Base-by-base conservation (phyloP, 2,888 invertebrate species). In the Drosophila atripex region DNA sequence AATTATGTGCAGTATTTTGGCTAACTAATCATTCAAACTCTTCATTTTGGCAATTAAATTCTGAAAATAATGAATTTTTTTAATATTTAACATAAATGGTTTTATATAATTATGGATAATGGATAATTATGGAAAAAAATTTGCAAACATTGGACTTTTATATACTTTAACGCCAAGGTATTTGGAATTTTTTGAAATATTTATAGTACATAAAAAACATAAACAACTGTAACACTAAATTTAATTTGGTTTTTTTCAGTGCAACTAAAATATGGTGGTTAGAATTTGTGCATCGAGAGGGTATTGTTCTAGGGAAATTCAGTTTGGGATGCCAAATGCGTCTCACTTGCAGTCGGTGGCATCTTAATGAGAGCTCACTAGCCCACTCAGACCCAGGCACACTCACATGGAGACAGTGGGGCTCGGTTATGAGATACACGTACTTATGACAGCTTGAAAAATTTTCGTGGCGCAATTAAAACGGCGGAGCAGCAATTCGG, bases 271-370 rank as follows among this genome's bases (percentile, higher is more conserved):
- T 32, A 32, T 32, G 5, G 12, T 32, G 12, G 12, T 16, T 46
- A 2, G 8, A 5, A 45, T 2, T 23, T 5, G 7, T 25, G 18
- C 18, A 18, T 32, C 38, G 18, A 12, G 28, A 28, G n/a, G 11
- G n/a, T 18, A 14, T 35, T 39, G 14, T 72, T 65, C 45, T 65
- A 43, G 51, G 14, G 12, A 8, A 56, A 52, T 35, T 53, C 8
- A 55, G 39, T 41, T 39, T 59, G 14, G 46, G 45, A 43, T 51
- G 38, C 32, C 39, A 23, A 61, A 32, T 47, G 45, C 49, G 47
- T 50, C 55, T 51, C 63, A 54, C 35, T 23, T 86, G 80, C 86
- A 79, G 71, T 83, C 70, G 56, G 50, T 55, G 55, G 55, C 70
- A 49, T 43, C 59, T 71, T 83, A 72, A 79, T 72, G 58, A 71